Base-by-base conservation (phyloP, 2,113 vertebrate genomes). In the Gnathonemus echidnorhynchus region DNA sequence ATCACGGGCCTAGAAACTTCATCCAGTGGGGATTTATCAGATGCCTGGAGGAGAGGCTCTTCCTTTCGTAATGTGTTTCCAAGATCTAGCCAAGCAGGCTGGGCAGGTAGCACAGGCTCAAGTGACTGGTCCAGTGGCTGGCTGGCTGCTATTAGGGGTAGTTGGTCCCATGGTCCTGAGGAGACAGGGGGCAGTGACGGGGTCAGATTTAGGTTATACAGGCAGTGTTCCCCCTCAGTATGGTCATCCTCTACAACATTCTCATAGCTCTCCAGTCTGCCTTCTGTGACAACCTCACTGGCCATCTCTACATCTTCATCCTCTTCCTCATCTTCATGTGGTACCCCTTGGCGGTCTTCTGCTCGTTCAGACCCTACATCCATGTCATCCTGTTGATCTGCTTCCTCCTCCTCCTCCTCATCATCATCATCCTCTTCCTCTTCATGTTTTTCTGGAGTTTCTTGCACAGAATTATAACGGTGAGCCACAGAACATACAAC, bases 231-330 rank as follows among this genome's bases (percentile, higher is more conserved):
- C 70, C 95, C 95, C 66, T 96, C 96, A 0, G 92, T 94, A 46
- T 96, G 95, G 93, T 90, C 77, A 53, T 96, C 95, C 53, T 97
- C 95, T 80, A 95, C 95, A 42, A 94, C 94, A 62, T 97, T 96
- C 1, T 95, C 95, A 2, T 96, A 97, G 93, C 95, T 97, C 89
- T 96, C 96, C 89, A 96, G 93, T 13, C 96, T 95, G 2, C 96
- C 96, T 92, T 96, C 96, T 0, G 96, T 96, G 88, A 96, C 93
- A 0, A 94, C 95, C 90, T 96, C 96, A 86, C 96, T 96, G 0
- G 95, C 95, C 96, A 97, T 96, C 87, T 96, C 96, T 52, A 96
- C 95, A 49, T 96, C 96, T 27, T 96, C 96, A 17, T 96, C 93
- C 7, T 94, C 92, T 5, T 94, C 92, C 6, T 95, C 95, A 3